Base-by-base conservation (phyloP, 2,888 invertebrate genomes). In the Clitarchus hookeri region DNA sequence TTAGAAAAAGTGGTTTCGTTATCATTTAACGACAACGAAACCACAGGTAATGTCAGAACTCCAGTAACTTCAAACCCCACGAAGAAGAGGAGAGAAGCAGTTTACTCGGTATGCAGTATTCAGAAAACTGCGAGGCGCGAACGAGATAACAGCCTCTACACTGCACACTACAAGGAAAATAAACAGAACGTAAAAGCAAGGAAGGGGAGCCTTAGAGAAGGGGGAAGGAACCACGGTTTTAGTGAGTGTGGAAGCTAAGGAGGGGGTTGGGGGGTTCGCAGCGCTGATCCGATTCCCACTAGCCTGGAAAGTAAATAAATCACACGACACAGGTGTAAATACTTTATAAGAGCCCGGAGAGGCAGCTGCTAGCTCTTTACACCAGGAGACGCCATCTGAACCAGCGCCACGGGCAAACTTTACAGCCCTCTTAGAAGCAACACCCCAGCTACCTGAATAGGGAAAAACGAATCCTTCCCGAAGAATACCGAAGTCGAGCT, bases 251-350 rank as follows among this genome's bases (percentile, higher is more conserved):
- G 12, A 23, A 23, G 65, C 11, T 6, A 65, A n/a, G 65, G 1
- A 23, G 23, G 65, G 11, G 65, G 65, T 9, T 16, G 65, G n/a
- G n/a, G n/a, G n/a, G n/a, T n/a, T n/a, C n/a, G n/a, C 19, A 65
- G 65, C 65, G 23, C 65, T 65, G 65, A 65, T 65, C 65, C 65
- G 19, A 65, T 65, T 65, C 23, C 65, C 19, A 23, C 65, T 65
- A 65, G 23, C 65, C 19, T n/a, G 65, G 12, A 65, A 65, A 65
- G 65, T 65, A 65, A 65, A 65, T 65, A 65, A 65, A 65, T 65
- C 65, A 65, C 65, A 65, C 65, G 65, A 65, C n/a, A 6, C 65
- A 65, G 65, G 65, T 65, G 65, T 65, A 65, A 65, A 65, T 65
- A 65, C 12, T 65, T 65, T 23, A 65, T 65, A 65, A 65, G 65